Percentiles rank a stretch among this genome's conserved stretches.
Conservation (phyloP, 2,113 vertebrate species). For the Chinchilla lanigera region DNA sequence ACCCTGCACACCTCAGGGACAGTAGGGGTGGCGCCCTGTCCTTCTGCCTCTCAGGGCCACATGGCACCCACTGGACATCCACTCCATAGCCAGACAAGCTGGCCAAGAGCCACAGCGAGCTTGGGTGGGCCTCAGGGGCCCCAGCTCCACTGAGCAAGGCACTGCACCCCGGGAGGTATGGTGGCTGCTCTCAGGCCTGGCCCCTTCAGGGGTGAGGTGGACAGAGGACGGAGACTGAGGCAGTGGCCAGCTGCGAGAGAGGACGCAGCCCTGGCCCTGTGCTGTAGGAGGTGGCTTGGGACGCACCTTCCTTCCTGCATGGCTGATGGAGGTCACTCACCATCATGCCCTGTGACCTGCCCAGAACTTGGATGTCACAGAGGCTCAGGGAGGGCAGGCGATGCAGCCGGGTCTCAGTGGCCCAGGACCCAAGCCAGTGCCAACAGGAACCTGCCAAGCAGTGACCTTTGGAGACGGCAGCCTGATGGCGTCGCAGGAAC, state of each 20-base stretch:
- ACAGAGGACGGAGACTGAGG: not conserved
- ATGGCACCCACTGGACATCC: not conserved
- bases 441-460: not conserved
- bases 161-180: not conserved
- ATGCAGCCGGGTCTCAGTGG: not conserved
- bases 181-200: not conserved
- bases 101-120: not conserved
- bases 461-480: not conserved
- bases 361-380: not conserved
- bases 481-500: not conserved
- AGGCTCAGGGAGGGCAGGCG: not conserved
- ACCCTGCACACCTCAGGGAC: not conserved
- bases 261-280: not conserved
- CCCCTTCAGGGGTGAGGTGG: not conserved
- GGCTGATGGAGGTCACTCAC: too few species aligned
- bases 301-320: not conserved
- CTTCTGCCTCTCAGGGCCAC: not conserved
- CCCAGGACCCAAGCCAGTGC: not conserved
- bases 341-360: too few species aligned
- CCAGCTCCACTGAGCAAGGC: not conserved
- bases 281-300: too few species aligned
- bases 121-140: not conserved
- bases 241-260: not conserved
- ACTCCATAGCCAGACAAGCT: not conserved
- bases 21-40: not conserved